Conservation (phyloP, 2,888 invertebrate genomes). For the Copidosoma aretas region DNA sequence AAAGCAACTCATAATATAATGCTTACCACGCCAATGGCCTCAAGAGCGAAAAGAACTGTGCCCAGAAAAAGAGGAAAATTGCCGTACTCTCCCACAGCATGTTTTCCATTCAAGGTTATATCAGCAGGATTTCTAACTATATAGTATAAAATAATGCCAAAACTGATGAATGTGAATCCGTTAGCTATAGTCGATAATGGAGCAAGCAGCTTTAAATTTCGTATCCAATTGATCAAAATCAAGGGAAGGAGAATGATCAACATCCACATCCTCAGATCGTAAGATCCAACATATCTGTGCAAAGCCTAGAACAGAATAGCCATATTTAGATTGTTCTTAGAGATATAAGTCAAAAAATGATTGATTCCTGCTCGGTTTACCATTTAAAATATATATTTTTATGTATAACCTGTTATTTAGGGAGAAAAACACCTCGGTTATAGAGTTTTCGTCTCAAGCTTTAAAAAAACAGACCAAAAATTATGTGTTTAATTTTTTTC, state of each 20-base stretch:
- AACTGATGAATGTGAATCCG: slow-evolving; percentile 80
- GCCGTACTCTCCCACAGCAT: slow-evolving; percentile 70
- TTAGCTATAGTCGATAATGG: slow-evolving; percentile 92
- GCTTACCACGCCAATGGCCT: slow-evolving; percentile 90
- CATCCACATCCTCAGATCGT: slow-evolving; percentile 73
- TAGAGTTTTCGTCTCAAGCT: too few relatives aligned
- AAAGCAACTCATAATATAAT: too few relatives aligned
- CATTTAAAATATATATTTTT: too few relatives aligned
- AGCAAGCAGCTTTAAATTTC: slow-evolving; percentile 85
- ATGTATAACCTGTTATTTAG: too few relatives aligned
- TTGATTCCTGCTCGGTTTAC: too few relatives aligned
- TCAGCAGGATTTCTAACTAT: slow-evolving; percentile 72
- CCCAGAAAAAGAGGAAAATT: slow-evolving; percentile 93
- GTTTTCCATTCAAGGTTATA: slow-evolving; percentile 70
- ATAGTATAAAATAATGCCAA: slow-evolving; percentile 86
- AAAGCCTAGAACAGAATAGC: slow-evolving; percentile 61
- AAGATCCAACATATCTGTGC: slow-evolving; percentile 55
- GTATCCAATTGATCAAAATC: slow-evolving; percentile 80
- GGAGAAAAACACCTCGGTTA: too few relatives aligned
- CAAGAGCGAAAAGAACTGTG: slow-evolving; percentile 93
- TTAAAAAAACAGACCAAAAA: too few relatives aligned
- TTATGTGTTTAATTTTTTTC: too few relatives aligned
- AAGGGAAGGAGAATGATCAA: slow-evolving; percentile 68
- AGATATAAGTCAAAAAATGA: too few relatives aligned
- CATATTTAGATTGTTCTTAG: background rate